Base-by-base conservation (phyloP, 2,113 vertebrate genomes). In the Macroglossus sobrinus region DNA sequence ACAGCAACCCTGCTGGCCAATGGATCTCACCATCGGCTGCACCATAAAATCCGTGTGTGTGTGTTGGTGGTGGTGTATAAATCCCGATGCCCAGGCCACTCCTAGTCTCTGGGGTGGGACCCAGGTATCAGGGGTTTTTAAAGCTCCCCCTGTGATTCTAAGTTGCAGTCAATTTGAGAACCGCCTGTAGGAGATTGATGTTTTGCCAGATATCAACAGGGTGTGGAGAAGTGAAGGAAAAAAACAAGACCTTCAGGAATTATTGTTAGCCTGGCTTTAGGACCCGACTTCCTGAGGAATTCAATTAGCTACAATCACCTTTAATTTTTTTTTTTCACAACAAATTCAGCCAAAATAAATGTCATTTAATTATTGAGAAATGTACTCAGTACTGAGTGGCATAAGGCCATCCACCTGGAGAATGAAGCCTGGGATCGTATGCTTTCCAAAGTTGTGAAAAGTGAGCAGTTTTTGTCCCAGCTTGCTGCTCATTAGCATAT, bases 251-350 rank as follows among this genome's bases (percentile, higher is more conserved):
- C 24, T 79, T 50, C 45, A 22, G 38, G 61, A 63, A 69, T 43
- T 53, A 78, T 71, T 81, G 38, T 55, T 81, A 82, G 61, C n/a
- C 19, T 24, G 43, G 61, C 9, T 6, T 2, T 21, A 59, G 0
- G 78, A 75, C 89, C 97, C 96, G 85, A 85, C 35, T 86, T 89
- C 88, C 89, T 5, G n/a, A 95, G 74, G 92, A 98, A 97, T 0
- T 89, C 59, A 74, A 74, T 96, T 80, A 97, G 64, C 92, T 95
- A 84, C 1, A 84, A 45, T 92, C 53, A 82, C 53, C 59, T 76
- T 40, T 95, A n/a, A 59, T 47, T 72, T 47, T 78, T 57, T 40
- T 7, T 0, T 74, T 45, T 2, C 61, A 28, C 3, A 71, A 81
- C 43, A 93, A 82, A 63, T 92, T 47, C 59, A 91, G 80, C 90